phyloP scores from a whole-genome alignment of 1,140 invertebrate species.

The Portunus trituberculatus region DNA sequence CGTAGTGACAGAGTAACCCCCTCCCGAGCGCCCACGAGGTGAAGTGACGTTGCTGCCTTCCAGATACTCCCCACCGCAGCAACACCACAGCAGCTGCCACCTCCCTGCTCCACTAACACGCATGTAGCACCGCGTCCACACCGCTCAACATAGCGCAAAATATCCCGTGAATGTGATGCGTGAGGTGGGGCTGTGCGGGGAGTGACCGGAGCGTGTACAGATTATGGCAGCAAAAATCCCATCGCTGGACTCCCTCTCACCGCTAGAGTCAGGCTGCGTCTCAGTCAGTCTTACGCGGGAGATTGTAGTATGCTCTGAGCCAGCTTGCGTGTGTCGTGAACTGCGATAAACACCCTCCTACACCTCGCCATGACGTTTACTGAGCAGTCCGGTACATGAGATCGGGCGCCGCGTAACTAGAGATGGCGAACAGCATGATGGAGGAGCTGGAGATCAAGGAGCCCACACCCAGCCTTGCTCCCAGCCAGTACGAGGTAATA shows the following conservation, averaged over 20 bases:
- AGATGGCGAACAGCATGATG: conserved; percentile 59
- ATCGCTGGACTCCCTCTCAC: neutral
- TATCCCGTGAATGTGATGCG: neutral
- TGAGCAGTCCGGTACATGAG: neutral
- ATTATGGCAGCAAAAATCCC: neutral
- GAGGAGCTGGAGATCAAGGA: conserved; percentile 76
- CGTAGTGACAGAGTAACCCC: neutral
- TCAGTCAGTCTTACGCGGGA: neutral
- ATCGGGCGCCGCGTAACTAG: neutral
- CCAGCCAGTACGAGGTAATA: conserved; percentile 75
- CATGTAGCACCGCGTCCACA: neutral
- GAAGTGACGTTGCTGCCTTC: neutral
- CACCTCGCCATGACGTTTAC: neutral
- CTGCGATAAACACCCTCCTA: neutral
- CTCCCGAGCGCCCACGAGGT: neutral
- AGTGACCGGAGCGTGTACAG: neutral
- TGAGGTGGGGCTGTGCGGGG: neutral
- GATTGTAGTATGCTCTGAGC: neutral
- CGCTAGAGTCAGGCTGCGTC: neutral
- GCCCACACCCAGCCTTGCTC: conserved; percentile 73
- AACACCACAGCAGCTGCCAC: neutral
- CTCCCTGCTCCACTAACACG: neutral
- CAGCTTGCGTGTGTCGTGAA: neutral
- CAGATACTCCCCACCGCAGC: neutral
- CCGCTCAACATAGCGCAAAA: neutral